A percentile compares a stretch with the other conserved stretches of the same genome.
Evolutionary conservation across 2,113 vertebrate genomes (phyloP).

Genomic region (Hystrix cristata): DNA sequence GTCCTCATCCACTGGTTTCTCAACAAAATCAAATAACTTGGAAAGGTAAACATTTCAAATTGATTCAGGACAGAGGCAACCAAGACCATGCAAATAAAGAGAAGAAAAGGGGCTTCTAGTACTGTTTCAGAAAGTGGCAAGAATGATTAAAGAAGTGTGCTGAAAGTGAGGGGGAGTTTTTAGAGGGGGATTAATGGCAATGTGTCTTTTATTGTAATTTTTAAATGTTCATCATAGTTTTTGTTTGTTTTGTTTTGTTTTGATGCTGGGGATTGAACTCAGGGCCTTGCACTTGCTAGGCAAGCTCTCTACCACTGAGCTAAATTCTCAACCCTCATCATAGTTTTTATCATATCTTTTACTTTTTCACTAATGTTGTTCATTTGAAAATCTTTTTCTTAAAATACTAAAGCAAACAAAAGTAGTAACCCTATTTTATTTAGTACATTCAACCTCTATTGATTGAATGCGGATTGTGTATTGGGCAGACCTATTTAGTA

Average conservation of each 20-base stretch:
- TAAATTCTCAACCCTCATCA: background rate
- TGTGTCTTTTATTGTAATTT: background rate
- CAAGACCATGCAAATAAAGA: background rate
- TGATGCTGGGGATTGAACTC: too few relatives aligned
- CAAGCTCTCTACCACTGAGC: too few relatives aligned
- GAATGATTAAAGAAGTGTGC: background rate
- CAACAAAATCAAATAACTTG: background rate
- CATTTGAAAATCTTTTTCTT: background rate
- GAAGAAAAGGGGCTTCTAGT: background rate
- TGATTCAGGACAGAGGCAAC: background rate
- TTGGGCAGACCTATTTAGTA: background rate
- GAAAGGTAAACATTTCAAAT: background rate
- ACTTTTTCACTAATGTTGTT: background rate
- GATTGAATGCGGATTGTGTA: background rate
- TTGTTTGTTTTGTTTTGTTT: background rate
- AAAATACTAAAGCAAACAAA: background rate
- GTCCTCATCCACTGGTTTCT: background rate
- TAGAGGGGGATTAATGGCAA: background rate
- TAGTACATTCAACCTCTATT: background rate
- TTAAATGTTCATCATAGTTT: background rate
- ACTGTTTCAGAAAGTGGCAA: background rate
- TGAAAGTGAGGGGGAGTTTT: background rate
- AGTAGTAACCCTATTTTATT: background rate
- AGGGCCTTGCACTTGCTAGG: too few relatives aligned
- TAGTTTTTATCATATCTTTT: background rate